Base-by-base conservation (phyloP, 92 coral and sea anemone species). In the Zoanthus sociatus region DNA sequence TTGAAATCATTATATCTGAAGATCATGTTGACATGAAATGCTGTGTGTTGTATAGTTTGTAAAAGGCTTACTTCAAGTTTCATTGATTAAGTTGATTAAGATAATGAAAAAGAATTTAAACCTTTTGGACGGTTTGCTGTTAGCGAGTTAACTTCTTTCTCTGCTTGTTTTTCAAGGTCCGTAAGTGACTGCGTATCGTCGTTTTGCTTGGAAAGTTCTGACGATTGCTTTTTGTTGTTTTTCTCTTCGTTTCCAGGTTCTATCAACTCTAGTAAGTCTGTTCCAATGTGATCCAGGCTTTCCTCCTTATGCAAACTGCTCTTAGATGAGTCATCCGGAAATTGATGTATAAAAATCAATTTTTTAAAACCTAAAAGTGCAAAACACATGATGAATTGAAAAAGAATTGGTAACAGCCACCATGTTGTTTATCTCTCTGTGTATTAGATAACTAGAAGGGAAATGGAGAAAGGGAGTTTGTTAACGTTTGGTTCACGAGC, bases 81-180 rank as follows among this genome's bases (percentile, higher is more conserved):
- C 42, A 37, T 37, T 37, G 0, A 37, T 37, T 4, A 37, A 37
- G 2, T 2, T 4, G 4, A 37, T 37, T 2, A 37, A 37, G 42
- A 20, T 20, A 18, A 55, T 12, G 8, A n/a, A 66, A 6, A 48
- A 9, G 20, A 30, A 9, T 12, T 60, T 2, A 14, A 51, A 91
- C 94, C 94, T 84, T 91, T 91, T 14, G 91, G 91, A 16, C 66
- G 78, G 12, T 66, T 82, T 15, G 44, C 67, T 8, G 94, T 91
- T 7, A 93, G 90, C 53, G 61, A 93, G 81, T 97, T 93, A 0
- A 97, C 98, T 85, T 97, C 98, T 16, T 93, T 95, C 71, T 97
- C 99, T 10, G 99, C 99, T 72, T 97, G 96, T 88, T 97, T 93
- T 50, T 94, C 96, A 64, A 97, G 91, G 70, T 89, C 93, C 33